phyloP scores from a whole-genome alignment of 2,797 vertebrate genomes.

The Characodon lateralis region DNA sequence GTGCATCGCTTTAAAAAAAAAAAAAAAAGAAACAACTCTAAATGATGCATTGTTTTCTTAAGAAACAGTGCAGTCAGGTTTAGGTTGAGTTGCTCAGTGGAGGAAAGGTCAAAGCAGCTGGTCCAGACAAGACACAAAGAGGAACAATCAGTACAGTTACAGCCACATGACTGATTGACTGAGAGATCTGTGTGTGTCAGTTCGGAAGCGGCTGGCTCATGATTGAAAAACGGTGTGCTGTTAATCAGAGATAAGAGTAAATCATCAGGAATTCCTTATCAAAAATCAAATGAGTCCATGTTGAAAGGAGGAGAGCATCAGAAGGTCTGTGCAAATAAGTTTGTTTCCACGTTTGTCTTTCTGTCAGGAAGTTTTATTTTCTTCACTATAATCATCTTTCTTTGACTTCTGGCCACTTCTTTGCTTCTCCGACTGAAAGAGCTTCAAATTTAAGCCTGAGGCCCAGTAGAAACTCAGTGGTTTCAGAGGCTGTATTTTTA shows the following conservation, averaged over 20 bases:
- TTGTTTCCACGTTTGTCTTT: background rate
- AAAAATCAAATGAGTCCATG: conserved; percentile 31
- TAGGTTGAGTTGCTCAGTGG: conserved; percentile 21
- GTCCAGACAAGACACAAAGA: conserved; percentile 21
- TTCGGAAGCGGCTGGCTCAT: conserved; percentile 27
- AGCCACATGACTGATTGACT: conserved; percentile 14
- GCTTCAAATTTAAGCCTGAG: conserved; percentile 26
- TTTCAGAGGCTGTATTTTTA: conserved; percentile 67
- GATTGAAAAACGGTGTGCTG: conserved; percentile 33
- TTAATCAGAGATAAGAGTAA: conserved; percentile 61
- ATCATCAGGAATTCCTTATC: conserved; percentile 45
- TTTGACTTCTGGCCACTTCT: conserved; percentile 1
- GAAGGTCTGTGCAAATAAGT: conserved; percentile 4
- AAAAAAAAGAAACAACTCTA: background rate
- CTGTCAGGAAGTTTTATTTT: background rate
- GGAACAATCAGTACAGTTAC: conserved; percentile 29
- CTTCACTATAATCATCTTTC: conserved; percentile 23
- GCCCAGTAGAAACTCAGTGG: conserved; percentile 30
- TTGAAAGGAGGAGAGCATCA: background rate
- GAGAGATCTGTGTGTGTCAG: conserved; percentile 42
- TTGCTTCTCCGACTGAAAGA: conserved; percentile 15
- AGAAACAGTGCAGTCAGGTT: conserved; percentile 9
- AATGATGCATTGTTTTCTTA: background rate
- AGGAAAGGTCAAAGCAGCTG: conserved; percentile 27
- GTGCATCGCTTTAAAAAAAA: background rate